Evolutionary conservation across 30 jellyfish, hydroid and myxozoan genomes (phyloP).

Genomic region (Euphysa ruthae): DNA sequence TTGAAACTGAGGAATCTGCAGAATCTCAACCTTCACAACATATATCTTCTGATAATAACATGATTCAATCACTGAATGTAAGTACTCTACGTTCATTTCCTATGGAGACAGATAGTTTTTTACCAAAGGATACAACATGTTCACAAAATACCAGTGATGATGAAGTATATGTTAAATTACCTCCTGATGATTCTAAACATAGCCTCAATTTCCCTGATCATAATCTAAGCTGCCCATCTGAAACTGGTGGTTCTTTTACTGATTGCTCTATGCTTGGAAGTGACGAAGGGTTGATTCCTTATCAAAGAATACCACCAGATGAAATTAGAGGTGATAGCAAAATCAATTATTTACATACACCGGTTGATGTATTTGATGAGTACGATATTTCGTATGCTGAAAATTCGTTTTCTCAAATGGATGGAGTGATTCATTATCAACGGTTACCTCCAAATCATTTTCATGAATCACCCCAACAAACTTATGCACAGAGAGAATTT

Average conservation of each 20-base stretch:
- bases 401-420: conserved; percentile 25
- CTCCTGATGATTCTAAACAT: conserved; percentile 15
- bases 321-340: conserved; percentile 5
- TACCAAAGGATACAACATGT: conserved; percentile 30
- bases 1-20: conserved; percentile 30
- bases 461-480: conserved; percentile 7
- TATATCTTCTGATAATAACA: conserved; percentile 7
- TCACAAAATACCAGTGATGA: conserved; percentile 36
- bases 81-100: conserved; percentile 12
- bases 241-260: conserved; percentile 13
- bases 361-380: neutral
- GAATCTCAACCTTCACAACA: conserved; percentile 24
- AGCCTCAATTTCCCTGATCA: neutral
- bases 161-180: conserved; percentile 4
- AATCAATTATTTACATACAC: neutral
- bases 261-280: neutral
- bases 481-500: conserved; percentile 7
- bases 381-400: conserved; percentile 29
- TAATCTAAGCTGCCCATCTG: neutral
- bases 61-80: neutral
- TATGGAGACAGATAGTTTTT: conserved; percentile 20
- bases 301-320: conserved; percentile 23
- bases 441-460: conserved; percentile 33
- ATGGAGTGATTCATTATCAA: conserved; percentile 27
- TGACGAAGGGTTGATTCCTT: conserved; percentile 22